Percentiles rank a stretch among this genome's conserved stretches.
Evolutionary conservation across 2,113 vertebrate genomes (phyloP).

Genomic region (Perca schrenkii): DNA sequence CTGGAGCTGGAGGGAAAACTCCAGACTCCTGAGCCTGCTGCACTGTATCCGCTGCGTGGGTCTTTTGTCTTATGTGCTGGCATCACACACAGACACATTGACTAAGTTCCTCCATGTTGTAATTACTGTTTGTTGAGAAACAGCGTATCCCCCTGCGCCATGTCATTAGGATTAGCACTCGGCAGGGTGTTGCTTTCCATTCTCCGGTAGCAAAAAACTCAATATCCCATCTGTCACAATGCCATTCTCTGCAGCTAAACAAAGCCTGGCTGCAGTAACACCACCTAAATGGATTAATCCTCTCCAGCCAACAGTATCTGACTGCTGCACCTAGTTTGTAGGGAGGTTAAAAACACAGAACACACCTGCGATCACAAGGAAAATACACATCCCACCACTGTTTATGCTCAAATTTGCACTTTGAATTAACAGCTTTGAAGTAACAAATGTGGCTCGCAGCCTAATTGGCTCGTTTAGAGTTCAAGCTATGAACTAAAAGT

Average conservation of each 20-base stretch:
- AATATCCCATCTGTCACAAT: slow-evolving; percentile 75
- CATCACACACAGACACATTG: slow-evolving; percentile 24
- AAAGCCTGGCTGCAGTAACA: slow-evolving; percentile 55
- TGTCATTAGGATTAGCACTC: slow-evolving; percentile 69
- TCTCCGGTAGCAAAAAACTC: slow-evolving; percentile 68
- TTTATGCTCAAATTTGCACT: slow-evolving; percentile 2
- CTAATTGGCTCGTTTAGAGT: slow-evolving; percentile 22
- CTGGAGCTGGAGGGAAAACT: slow-evolving; percentile 27
- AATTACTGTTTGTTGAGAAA: slow-evolving; percentile 70
- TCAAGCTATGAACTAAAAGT: not conserved
- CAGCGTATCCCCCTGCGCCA: slow-evolving; percentile 40
- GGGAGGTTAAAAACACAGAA: not conserved
- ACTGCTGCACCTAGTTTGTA: slow-evolving; percentile 26
- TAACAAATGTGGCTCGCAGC: slow-evolving; percentile 13
- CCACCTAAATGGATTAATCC: slow-evolving; percentile 69
- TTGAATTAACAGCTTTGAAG: slow-evolving; percentile 15
- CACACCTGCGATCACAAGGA: slow-evolving; percentile 48
- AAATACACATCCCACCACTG: not conserved
- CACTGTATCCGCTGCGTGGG: slow-evolving; percentile 20
- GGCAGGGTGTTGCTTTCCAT: slow-evolving; percentile 62
- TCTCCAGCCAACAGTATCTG: slow-evolving; percentile 29
- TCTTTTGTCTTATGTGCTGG: slow-evolving; percentile 41
- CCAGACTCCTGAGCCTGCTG: not conserved
- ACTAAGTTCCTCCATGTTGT: slow-evolving; percentile 47
- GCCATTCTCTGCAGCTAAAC: slow-evolving; percentile 58